Base-by-base conservation (phyloP, 2,797 vertebrate species). In the Anabas testudineus region DNA sequence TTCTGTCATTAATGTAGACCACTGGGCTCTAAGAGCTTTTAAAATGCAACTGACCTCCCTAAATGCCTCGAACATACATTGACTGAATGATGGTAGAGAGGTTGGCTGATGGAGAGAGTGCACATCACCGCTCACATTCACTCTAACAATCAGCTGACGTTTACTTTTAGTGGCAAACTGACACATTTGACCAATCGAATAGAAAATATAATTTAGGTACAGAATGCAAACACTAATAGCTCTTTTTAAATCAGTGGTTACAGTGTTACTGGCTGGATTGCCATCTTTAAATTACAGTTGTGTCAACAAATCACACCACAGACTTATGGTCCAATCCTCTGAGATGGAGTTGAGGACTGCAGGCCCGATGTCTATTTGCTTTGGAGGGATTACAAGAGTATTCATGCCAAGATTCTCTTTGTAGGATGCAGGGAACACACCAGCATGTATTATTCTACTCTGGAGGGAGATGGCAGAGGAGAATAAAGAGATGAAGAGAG, bases 381-480 rank as follows among this genome's bases (percentile, higher is more conserved):
- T 71, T 71, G 58, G 65, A 78, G 57, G 75, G 81, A 87, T 82
- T 75, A 74, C 57, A 76, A 61, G 41, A 74, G 66, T 69, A 54
- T 72, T 74, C n/a, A 34, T 12, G 39, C 68, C 74, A 76, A 84
- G 74, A 74, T 49, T 73, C 68, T 70, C 78, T 80, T 78, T 74
- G 74, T 77, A 22, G 62, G 52, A 76, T 53, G 67, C 54, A 24
- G 58, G 39, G 59, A 80, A 78, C 80, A 72, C 80, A 80, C 42
- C 67, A 67, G 67, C 67, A 72, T 63, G 67, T 71, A 73, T 82
- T 70, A 76, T 77, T 75, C 67, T 71, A 4, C 56, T 74, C 74
- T 70, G 61, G 71, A 75, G 82, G 68, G 74, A 77, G 73, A 71
- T 1, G 10, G 43, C 37, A 30, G 66, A 56, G 47, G 71, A 77